Conservation (phyloP, 2,797 vertebrate species). For the Avahi laniger region DNA sequence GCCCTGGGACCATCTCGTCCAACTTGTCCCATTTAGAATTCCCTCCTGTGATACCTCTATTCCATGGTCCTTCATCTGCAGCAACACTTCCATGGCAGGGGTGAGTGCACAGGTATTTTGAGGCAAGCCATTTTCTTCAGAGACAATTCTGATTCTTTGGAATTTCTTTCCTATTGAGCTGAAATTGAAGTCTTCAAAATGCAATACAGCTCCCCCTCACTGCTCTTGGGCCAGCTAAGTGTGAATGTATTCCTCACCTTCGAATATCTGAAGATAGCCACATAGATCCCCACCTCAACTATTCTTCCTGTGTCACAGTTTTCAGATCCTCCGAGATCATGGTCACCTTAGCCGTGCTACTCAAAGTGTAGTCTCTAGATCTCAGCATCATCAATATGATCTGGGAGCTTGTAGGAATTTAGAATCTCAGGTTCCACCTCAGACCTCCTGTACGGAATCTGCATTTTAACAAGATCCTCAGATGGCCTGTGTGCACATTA, state of each 20-base stretch:
- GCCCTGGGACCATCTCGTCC: background rate
- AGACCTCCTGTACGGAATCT: background rate
- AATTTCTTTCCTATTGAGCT: background rate
- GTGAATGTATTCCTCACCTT: background rate
- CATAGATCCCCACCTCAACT: background rate
- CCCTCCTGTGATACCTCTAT: background rate
- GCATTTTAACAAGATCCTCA: conserved; percentile 4
- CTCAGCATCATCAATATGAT: background rate
- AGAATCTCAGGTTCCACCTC: background rate
- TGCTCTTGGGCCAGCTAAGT: background rate
- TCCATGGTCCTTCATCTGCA: background rate
- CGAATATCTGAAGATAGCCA: background rate
- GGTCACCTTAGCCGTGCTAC: background rate
- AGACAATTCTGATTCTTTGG: background rate
- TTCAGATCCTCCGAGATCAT: background rate
- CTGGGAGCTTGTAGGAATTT: background rate
- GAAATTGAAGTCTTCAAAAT: background rate
- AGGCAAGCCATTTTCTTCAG: background rate
- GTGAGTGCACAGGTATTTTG: background rate
- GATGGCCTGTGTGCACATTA: background rate
- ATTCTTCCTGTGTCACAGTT: background rate
- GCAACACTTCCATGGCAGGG: background rate
- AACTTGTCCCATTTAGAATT: background rate
- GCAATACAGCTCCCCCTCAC: background rate
- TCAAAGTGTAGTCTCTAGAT: background rate